phyloP scores from a whole-genome alignment of 37 sponge, comb jelly and placozoan genomes.

The Halisarca cf. caerulea region DNA sequence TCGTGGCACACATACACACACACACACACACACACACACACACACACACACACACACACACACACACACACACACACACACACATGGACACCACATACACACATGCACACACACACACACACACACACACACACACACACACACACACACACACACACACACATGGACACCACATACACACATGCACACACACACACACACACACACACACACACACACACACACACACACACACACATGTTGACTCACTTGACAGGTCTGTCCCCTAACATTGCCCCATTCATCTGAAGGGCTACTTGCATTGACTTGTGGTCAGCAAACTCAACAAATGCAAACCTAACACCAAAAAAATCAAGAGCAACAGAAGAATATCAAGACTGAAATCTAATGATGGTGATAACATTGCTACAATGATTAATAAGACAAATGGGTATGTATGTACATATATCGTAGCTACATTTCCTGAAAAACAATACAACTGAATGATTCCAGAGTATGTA shows the following conservation, averaged over 20 bases:
- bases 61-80: neutral
- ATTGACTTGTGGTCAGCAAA: slow-evolving; percentile 85
- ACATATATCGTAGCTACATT: neutral
- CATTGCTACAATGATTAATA: neutral
- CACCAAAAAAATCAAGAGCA: neutral
- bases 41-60: slow-evolving; percentile 29
- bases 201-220: too few species aligned
- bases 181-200: too few species aligned
- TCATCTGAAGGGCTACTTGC: slow-evolving; percentile 82
- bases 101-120: too few species aligned
- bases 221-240: too few species aligned
- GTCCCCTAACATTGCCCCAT: slow-evolving; percentile 92
- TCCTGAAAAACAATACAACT: neutral
- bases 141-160: neutral
- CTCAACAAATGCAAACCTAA: slow-evolving; percentile 99
- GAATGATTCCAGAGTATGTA: too few species aligned
- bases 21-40: slow-evolving; percentile 3
- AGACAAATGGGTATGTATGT: too few species aligned
- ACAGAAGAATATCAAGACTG: slow-evolving; percentile 9
- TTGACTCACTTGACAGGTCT: slow-evolving; percentile 82
- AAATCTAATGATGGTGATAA: neutral
- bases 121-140: too few species aligned
- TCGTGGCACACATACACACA: too few species aligned
- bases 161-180: too few species aligned
- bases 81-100: too few species aligned